These are phyloP conservation scores for Poecilia wingei DNA, from an alignment of 2,797 vertebrate genomes.

Conservation along the genomic window DNA sequence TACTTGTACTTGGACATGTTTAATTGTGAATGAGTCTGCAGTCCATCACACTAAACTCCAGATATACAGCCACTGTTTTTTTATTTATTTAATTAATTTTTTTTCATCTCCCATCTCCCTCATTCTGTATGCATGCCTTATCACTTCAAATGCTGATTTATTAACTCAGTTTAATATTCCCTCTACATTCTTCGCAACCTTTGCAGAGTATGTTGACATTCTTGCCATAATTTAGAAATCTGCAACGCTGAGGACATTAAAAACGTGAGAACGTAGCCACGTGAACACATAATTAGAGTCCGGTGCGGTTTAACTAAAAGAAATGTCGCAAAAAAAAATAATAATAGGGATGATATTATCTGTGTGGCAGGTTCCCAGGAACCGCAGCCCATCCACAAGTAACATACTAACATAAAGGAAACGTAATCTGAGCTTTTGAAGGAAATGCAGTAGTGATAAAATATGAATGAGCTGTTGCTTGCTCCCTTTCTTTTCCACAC, in stretches of 20 bases:
- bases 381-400: slow-evolving; percentile 24
- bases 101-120: too few relatives aligned
- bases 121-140: neutral
- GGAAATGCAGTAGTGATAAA: slow-evolving; percentile 51
- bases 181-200: neutral
- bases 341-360: neutral
- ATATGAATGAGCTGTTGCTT: slow-evolving; percentile 53
- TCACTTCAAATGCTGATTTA: neutral
- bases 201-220: neutral
- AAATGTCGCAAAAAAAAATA: neutral
- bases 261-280: neutral
- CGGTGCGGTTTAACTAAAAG: slow-evolving; percentile 2
- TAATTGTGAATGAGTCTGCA: neutral
- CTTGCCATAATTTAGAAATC: neutral
- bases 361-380: slow-evolving; percentile 32
- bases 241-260: neutral
- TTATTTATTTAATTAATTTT: neutral
- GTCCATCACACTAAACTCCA: neutral
- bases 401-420: slow-evolving; percentile 33
- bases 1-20: neutral
- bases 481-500: slow-evolving; percentile 16
- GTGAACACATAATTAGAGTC: slow-evolving; percentile 1
- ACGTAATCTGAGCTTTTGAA: slow-evolving; percentile 26
- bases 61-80: neutral
- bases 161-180: neutral